Base-by-base conservation (phyloP, 2,113 vertebrate genomes). In the Chionis minor region DNA sequence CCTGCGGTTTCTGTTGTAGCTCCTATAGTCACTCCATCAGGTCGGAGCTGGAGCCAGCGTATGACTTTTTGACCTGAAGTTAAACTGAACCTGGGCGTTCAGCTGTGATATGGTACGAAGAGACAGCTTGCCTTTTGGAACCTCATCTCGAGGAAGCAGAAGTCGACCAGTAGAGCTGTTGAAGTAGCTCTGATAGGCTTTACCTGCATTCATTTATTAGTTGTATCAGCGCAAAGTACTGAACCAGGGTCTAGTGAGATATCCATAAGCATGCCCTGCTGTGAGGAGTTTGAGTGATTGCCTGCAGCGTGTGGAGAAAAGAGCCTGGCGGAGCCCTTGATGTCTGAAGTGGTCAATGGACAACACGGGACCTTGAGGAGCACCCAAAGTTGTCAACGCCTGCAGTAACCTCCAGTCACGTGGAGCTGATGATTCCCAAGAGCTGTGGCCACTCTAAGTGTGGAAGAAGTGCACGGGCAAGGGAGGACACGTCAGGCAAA, bases 381-480 rank as follows among this genome's bases (percentile, higher is more conserved):
- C n/a, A 49, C 11, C 42, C 26, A 14, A 21, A 47, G 32, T 28
- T 23, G 12, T 45, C 33, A 13, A 16, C 14, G 2, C 26, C 8
- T 4, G 44, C 52, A 12, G 45, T 54, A 8, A 47, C 27, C 52
- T 72, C 5, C 10, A 45, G 40, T 38, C 40, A 28, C 0, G 0
- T 27, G 65, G 7, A 32, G 35, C 8, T 23, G 18, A 10, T 17
- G 12, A 16, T 35, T 52, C 38, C 58, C 19, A 59, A 47, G 72
- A 38, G 38, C 59, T 33, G 82, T 74, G 66, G 30, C 38, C 4
- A 2, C 38, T 17, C 3, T 10, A 49, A 9, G 8, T 8, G 42
- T 52, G 78, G 21, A 42, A 90, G 56, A 22, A 63, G 24, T 20
- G 77, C 49, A 21, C 24, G 12, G 13, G 7, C 17, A 22, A 56